Evolutionary conservation across 2,797 vertebrate genomes (phyloP).

Genomic region (Gobio occitaniae): DNA sequence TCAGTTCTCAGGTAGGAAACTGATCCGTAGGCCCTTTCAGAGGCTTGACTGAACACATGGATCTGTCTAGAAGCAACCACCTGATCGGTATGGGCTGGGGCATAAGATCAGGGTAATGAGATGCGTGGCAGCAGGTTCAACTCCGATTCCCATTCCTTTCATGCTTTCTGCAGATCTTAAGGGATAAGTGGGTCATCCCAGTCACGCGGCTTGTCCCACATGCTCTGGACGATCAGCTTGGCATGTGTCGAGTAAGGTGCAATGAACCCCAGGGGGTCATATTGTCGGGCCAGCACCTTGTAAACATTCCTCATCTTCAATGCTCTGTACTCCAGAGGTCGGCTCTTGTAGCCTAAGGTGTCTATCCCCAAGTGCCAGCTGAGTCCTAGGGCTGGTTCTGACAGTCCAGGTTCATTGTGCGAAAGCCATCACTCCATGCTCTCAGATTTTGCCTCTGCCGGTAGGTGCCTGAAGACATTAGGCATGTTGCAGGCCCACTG

Average conservation of each 20-base stretch:
- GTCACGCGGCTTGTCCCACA: neutral
- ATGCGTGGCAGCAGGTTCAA: neutral
- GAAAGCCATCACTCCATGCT: neutral
- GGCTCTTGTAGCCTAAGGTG: neutral
- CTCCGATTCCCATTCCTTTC: slow-evolving; percentile 1
- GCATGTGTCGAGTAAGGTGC: neutral
- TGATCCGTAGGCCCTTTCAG: no score
- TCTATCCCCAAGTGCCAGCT: neutral
- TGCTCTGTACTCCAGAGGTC: neutral
- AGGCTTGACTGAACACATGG: no score
- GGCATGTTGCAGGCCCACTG: neutral
- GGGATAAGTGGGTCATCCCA: slow-evolving; percentile 18
- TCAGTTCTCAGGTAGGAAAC: no score
- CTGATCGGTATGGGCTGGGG: neutral
- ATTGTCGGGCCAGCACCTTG: neutral
- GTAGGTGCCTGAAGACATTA: neutral
- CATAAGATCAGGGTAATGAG: neutral
- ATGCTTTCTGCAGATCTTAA: neutral
- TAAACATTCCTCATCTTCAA: neutral
- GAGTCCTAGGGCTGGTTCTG: neutral
- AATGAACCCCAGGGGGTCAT: no score
- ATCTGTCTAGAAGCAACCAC: neutral
- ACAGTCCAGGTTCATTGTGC: neutral
- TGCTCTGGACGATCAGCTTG: neutral
- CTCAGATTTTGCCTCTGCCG: neutral